Conservation (phyloP, 2,888 invertebrate genomes). For the Drosophila imparisetae region DNA sequence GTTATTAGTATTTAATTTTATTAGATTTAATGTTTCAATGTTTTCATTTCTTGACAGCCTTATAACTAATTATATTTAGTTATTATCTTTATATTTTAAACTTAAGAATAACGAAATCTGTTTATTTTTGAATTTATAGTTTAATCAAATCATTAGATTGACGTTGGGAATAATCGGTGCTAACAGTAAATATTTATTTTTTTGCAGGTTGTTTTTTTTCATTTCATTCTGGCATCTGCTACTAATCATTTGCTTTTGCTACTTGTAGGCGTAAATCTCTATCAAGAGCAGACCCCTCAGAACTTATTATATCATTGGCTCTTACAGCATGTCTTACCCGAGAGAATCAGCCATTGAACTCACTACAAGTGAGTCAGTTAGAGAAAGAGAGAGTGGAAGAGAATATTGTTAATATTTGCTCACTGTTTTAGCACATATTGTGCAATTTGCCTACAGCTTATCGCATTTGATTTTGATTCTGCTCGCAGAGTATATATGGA, state of each 20-base stretch:
- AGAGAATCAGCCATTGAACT: slow-evolving; percentile 55
- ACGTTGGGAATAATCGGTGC: not conserved
- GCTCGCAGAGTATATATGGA: not conserved
- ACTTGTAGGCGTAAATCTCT: too few relatives aligned
- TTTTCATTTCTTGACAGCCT: not conserved
- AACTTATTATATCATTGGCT: slow-evolving; percentile 4
- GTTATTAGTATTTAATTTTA: not conserved
- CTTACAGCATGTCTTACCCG: slow-evolving; percentile 20
- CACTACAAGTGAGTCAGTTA: slow-evolving; percentile 14
- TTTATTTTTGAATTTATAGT: not conserved
- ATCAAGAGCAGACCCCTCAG: not conserved
- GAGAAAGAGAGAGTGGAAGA: slow-evolving; percentile 15
- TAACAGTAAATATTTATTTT: not conserved
- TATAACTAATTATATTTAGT: not conserved
- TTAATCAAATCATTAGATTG: not conserved
- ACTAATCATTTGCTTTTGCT: not conserved
- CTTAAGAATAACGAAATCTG: not conserved
- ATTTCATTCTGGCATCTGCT: not conserved
- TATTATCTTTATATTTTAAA: not conserved
- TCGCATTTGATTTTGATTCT: slow-evolving; percentile 1
- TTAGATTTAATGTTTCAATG: not conserved
- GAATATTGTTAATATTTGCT: slow-evolving; percentile 15
- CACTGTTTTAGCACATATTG: slow-evolving; percentile 35
- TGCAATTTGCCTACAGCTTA: slow-evolving; percentile 37
- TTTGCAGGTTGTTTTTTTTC: not conserved